Base-by-base conservation (phyloP, 2,888 invertebrate genomes). In the Acleris cristana region DNA sequence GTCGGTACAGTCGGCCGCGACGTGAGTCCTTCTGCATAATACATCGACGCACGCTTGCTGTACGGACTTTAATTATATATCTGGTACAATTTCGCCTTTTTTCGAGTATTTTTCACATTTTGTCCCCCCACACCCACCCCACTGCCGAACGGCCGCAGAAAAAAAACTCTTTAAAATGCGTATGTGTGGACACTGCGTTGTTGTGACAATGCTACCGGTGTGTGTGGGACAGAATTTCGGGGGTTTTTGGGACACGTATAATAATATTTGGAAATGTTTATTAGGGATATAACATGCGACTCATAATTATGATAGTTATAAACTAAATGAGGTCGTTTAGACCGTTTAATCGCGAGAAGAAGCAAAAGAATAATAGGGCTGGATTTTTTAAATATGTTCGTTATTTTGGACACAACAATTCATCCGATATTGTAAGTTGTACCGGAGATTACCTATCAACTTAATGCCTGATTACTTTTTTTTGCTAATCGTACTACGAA, bases 41-140 rank as follows among this genome's bases (percentile, higher is more conserved):
- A 92, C 91, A 92, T 92, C 85, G 88, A 82, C 76, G 81, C 84
- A 83, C 89, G 85, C 83, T 82, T 83, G 81, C 89, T 89, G 89
- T 90, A 91, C 89, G 86, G 89, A 83, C 91, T 92, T 92, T 92
- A 92, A 92, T 92, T 92, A 92, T 92, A 92, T 92, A 92, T 92
- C 92, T 92, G 92, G 91, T 91, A 92, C 92, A 92, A 92, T 92
- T 92, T 92, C 88, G 89, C 88, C 90, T 92, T 93, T 93, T 93
- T 93, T 93, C 90, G 92, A 92, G 92, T 93, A 92, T 93, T 93
- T 93, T 93, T 93, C 93, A 92, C 93, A 92, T 92, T 92, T 92
- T 86, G 80, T 81, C 85, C 83, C 87, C 89, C 88, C 76, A 74
- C 73, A 70, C 71, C 65, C 76, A 84, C 79, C 83, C 85, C 85